A percentile compares a stretch with the other conserved stretches of the same genome.
phyloP scores from a whole-genome alignment of 2,888 invertebrate genomes.

The Lasioglossum oenotherae region DNA sequence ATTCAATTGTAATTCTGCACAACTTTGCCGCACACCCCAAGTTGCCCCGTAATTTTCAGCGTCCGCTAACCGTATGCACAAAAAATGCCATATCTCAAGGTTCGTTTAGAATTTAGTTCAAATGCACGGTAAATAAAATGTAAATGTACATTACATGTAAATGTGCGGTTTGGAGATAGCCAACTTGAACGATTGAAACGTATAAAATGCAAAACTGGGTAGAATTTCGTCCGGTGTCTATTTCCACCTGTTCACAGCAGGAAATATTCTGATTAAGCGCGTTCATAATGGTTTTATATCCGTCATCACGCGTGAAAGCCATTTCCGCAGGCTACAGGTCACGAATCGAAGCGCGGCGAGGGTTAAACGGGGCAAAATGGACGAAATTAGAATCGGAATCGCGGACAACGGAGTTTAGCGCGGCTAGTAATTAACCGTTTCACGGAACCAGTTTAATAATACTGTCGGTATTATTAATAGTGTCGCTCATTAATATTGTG shows the following conservation, averaged over 20 bases:
- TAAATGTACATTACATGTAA: no score
- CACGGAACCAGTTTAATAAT: not conserved
- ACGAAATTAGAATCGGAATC: not conserved
- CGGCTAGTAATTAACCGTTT: conserved; percentile 1
- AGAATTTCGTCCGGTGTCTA: not conserved
- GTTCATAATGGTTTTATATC: not conserved
- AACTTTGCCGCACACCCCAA: no score
- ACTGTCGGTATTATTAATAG: not conserved
- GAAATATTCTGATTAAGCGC: not conserved
- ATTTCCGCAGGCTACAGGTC: not conserved
- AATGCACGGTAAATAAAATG: no score
- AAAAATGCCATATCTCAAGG: no score
- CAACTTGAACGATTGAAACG: not conserved
- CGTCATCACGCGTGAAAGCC: not conserved
- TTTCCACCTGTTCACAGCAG: not conserved
- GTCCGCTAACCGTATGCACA: no score
- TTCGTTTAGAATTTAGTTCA: no score
- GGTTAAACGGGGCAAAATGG: not conserved
- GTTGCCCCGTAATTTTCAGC: no score
- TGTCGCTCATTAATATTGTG: conserved; percentile 9
- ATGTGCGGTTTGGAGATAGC: not conserved
- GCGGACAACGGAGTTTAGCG: conserved; percentile 1
- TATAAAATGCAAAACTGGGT: not conserved
- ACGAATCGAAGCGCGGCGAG: not conserved
- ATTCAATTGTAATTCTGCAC: no score